Percentiles rank a stretch among this genome's conserved stretches.
Conservation (phyloP, 1,140 invertebrate genomes). For the Leptoteleia sp. region DNA sequence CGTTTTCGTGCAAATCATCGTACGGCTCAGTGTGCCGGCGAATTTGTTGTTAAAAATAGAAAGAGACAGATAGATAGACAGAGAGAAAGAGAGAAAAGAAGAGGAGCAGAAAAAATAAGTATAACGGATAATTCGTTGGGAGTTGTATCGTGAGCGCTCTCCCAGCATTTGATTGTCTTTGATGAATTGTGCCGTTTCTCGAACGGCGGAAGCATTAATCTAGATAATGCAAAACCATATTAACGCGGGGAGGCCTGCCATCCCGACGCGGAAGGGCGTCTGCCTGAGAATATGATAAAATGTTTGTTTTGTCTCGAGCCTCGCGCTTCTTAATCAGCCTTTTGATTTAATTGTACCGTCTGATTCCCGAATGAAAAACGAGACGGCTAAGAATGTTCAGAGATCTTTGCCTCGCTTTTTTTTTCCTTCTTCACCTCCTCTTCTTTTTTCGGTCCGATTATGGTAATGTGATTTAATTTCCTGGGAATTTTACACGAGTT, state of each 20-base stretch:
- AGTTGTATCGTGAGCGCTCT: conserved; percentile 70
- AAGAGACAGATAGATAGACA: too few relatives aligned
- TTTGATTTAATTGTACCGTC: conserved; percentile 32
- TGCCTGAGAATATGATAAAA: conserved; percentile 63
- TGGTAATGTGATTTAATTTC: conserved; percentile 30
- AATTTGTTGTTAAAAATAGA: conserved; percentile 40
- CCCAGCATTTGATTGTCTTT: conserved; percentile 81
- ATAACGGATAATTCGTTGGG: conserved; percentile 72
- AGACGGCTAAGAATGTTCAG: conserved; percentile 19
- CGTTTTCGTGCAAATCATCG: conserved; percentile 57
- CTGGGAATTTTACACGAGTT: conserved; percentile 15
- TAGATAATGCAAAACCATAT: conserved; percentile 79
- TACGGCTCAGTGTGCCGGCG: conserved; percentile 23
- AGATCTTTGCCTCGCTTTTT: too few relatives aligned
- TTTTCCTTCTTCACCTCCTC: too few relatives aligned
- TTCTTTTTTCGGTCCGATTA: conserved; percentile 46
- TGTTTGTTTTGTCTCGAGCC: conserved; percentile 60
- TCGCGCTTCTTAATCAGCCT: conserved; percentile 50
- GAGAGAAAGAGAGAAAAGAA: too few relatives aligned
- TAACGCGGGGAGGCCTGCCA: conserved; percentile 70
- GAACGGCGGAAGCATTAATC: conserved; percentile 77
- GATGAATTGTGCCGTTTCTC: conserved; percentile 78
- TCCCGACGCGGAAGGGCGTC: conserved; percentile 66
- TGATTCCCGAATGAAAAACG: conserved; percentile 40
- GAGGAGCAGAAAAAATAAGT: too few relatives aligned